phyloP scores from a whole-genome alignment of 1,140 invertebrate species.

The Zaprionus kolodkinae region DNA sequence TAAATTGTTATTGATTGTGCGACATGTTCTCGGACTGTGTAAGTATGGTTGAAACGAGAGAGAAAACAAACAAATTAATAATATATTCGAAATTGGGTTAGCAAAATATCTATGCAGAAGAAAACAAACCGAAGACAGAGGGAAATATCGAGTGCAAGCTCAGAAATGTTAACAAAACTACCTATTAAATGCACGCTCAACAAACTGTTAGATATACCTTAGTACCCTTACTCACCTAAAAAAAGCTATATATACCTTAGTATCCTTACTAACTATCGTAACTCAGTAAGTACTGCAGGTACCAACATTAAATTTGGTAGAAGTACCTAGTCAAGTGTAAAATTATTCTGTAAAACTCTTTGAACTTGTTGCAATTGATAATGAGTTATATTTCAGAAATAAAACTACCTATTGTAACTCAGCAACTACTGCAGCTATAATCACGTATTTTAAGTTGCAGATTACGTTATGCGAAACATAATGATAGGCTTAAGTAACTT shows the following conservation, averaged over 20 bases:
- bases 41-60: slow-evolving; percentile 46
- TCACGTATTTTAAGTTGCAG: background rate
- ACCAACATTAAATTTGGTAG: background rate
- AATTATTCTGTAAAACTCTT: accelerated
- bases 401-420: background rate
- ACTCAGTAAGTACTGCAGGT: background rate
- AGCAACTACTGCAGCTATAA: background rate
- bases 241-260: too few relatives aligned
- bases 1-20: slow-evolving; percentile 80
- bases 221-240: too few relatives aligned
- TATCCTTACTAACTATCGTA: background rate
- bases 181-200: too few relatives aligned
- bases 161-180: background rate
- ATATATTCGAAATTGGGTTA: slow-evolving; percentile 66
- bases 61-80: slow-evolving; percentile 76
- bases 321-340: background rate
- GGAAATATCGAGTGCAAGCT: background rate
- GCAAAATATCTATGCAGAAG: slow-evolving; percentile 45
- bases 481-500: background rate
- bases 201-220: too few relatives aligned
- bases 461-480: background rate
- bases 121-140: background rate
- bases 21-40: slow-evolving; percentile 49
- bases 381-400: background rate
- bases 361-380: background rate